Percentiles rank a stretch among this genome's conserved stretches.
Conservation (phyloP, 1,140 invertebrate species). For the Ridgeia piscesae region DNA sequence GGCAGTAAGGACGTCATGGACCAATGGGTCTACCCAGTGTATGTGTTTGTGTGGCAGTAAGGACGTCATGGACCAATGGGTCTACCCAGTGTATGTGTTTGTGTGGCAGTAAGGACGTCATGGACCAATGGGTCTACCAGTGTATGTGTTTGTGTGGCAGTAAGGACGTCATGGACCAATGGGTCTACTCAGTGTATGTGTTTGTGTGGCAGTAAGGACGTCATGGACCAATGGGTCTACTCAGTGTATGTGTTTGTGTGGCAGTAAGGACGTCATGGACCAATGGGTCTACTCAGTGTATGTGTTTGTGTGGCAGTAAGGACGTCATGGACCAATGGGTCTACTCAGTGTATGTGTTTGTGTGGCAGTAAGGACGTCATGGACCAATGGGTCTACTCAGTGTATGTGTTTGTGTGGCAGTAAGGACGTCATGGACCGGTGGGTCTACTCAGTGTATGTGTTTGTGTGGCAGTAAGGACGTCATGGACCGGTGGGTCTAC, state of each 20-base stretch:
- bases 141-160: slow-evolving; percentile 64
- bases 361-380: slow-evolving; percentile 74
- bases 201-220: slow-evolving; percentile 68
- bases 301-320: slow-evolving; percentile 64
- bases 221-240: slow-evolving; percentile 76
- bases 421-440: slow-evolving; percentile 76
- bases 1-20: slow-evolving; percentile 76
- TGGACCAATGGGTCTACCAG: slow-evolving; percentile 77
- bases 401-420: slow-evolving; percentile 66
- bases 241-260: slow-evolving; percentile 67
- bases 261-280: slow-evolving; percentile 76
- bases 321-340: slow-evolving; percentile 79
- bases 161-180: slow-evolving; percentile 76
- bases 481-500: slow-evolving; percentile 76
- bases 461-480: slow-evolving; percentile 68
- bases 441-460: slow-evolving; percentile 77
- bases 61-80: slow-evolving; percentile 78
- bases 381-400: slow-evolving; percentile 74
- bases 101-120: slow-evolving; percentile 71
- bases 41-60: slow-evolving; percentile 64
- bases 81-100: slow-evolving; percentile 72
- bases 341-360: slow-evolving; percentile 71
- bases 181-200: slow-evolving; percentile 77
- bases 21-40: slow-evolving; percentile 76
- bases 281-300: slow-evolving; percentile 77